phyloP scores from a whole-genome alignment of 2,113 vertebrate species.

The Herpetotheres cachinnans region DNA sequence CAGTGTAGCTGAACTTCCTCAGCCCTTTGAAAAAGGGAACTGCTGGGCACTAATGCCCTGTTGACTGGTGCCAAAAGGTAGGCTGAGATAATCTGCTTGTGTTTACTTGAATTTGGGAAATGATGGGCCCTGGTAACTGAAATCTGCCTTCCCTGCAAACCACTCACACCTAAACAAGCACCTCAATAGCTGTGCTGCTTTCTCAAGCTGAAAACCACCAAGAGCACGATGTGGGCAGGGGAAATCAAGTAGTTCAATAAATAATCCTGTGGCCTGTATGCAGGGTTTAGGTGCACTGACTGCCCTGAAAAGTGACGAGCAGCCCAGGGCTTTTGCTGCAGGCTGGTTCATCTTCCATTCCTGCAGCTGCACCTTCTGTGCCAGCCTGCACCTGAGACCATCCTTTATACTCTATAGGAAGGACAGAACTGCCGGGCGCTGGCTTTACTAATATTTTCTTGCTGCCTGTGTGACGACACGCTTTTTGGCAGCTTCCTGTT shows the following conservation, averaged over 20 bases:
- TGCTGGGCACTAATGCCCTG: neutral
- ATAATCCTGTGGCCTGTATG: neutral
- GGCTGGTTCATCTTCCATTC: neutral
- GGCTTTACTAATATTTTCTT: neutral
- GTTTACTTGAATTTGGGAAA: neutral
- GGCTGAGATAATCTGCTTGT: rapidly evolving
- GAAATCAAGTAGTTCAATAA: neutral
- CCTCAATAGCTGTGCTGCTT: neutral
- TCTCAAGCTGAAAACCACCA: neutral
- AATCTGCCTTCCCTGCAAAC: neutral
- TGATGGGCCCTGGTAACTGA: neutral
- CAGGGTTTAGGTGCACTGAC: neutral
- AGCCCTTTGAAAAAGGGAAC: neutral
- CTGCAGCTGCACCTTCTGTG: neutral
- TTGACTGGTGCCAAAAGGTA: neutral
- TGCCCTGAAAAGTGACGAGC: rapidly evolving
- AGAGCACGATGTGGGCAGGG: rapidly evolving
- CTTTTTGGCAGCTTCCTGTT: neutral
- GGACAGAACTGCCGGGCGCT: rapidly evolving
- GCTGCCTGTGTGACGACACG: rapidly evolving
- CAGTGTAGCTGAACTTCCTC: neutral
- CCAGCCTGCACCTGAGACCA: rapidly evolving
- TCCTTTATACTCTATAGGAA: neutral
- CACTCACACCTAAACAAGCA: rapidly evolving
- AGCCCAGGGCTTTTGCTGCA: neutral